phyloP scores from a whole-genome alignment of 2,888 invertebrate genomes.

The Troides helena region DNA sequence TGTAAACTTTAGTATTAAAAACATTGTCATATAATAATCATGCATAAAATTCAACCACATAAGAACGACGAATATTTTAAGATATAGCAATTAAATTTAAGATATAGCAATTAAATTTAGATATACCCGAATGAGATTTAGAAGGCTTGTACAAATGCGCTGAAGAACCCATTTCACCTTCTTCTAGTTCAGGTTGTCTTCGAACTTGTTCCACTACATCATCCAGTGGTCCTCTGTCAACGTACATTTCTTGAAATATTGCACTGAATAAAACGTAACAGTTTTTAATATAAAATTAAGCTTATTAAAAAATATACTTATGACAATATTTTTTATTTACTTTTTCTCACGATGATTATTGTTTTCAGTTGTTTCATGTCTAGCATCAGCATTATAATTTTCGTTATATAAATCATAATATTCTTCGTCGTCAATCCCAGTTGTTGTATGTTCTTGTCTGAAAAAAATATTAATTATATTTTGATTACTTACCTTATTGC shows the following conservation, averaged over 20 bases:
- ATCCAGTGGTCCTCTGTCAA: conserved; percentile 69
- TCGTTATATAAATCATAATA: conserved; percentile 24
- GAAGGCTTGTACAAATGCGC: conserved; percentile 62
- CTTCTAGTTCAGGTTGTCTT: conserved; percentile 73
- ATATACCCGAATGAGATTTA: conserved; percentile 55
- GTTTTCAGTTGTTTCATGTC: neutral
- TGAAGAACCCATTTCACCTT: conserved; percentile 68
- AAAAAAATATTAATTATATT: neutral
- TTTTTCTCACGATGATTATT: conserved; percentile 22
- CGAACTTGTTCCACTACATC: conserved; percentile 71
- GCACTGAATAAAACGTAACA: conserved; percentile 41
- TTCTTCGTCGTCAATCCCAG: conserved; percentile 9
- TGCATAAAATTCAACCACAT: neutral
- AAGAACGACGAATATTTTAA: neutral
- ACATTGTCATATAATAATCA: no score
- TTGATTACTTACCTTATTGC: neutral
- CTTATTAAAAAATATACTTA: neutral
- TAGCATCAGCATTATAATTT: conserved; percentile 5
- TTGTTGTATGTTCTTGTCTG: conserved; percentile 20
- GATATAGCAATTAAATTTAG: conserved; percentile 31
- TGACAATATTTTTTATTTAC: conserved; percentile 12
- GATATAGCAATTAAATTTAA: conserved; percentile 8
- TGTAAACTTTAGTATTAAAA: neutral
- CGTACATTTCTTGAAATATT: conserved; percentile 58
- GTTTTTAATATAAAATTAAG: neutral